Percentiles rank a stretch among this genome's conserved stretches.
Conservation (phyloP, 1,140 invertebrate genomes). For the Anastrepha ludens region DNA sequence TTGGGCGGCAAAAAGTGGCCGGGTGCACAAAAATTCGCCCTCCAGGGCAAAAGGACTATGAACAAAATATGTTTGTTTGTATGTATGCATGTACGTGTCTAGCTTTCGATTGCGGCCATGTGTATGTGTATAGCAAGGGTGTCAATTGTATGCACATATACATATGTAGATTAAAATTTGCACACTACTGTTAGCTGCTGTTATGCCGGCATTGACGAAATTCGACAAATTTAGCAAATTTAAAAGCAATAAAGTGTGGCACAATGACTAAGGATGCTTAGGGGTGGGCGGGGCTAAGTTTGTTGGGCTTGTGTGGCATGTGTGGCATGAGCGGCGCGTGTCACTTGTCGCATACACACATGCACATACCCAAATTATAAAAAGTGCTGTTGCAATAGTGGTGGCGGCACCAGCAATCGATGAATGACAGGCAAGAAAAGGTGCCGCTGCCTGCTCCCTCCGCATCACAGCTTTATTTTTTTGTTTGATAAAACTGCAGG, state of each 20-base stretch:
- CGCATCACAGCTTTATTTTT: background rate
- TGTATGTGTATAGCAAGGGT: background rate
- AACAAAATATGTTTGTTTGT: background rate
- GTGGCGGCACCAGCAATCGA: background rate
- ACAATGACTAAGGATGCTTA: background rate
- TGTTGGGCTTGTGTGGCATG: constrained; percentile 37
- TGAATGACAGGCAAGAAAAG: constrained; percentile 9
- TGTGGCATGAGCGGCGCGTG: constrained; percentile 49
- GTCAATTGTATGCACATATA: background rate
- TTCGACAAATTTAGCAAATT: constrained; percentile 51
- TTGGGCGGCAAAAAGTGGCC: background rate
- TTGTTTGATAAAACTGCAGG: background rate
- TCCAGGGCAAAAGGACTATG: background rate
- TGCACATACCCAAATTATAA: background rate
- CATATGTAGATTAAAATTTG: constrained; percentile 32
- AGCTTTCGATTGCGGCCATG: background rate
- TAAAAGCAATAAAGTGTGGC: constrained; percentile 48
- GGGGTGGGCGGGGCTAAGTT: background rate
- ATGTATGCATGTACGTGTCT: too few relatives aligned
- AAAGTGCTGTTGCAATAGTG: constrained; percentile 43
- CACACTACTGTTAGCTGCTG: background rate
- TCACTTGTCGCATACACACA: constrained; percentile 17
- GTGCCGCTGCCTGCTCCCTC: background rate
- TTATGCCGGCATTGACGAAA: constrained; percentile 10
- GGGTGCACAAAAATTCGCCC: constrained; percentile 16